Evolutionary conservation across 2,113 vertebrate species (phyloP).

Genomic region (Todiramphus saurophagus): DNA sequence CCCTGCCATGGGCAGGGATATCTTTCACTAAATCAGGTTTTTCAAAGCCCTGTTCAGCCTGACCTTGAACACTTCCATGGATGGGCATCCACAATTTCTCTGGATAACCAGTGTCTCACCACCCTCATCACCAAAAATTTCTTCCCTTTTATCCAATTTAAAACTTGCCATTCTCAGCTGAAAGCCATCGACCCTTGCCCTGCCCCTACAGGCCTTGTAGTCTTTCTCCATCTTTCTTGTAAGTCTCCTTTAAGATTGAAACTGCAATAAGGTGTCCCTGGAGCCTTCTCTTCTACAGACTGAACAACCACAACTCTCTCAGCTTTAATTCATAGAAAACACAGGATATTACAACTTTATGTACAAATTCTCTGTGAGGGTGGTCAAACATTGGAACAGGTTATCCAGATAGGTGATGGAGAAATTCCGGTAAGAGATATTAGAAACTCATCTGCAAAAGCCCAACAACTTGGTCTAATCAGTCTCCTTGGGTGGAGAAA

Average conservation of each 20-base stretch:
- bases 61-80: neutral
- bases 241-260: neutral
- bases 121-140: neutral
- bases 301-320: neutral
- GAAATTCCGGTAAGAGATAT: neutral
- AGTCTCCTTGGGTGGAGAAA: neutral
- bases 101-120: neutral
- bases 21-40: no score
- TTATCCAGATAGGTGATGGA: neutral
- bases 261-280: rapidly evolving
- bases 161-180: neutral
- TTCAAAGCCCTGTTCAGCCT: neutral
- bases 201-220: neutral
- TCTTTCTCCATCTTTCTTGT: neutral
- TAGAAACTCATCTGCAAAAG: neutral
- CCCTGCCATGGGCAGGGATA: no score
- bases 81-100: neutral
- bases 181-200: neutral
- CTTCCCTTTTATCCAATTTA: neutral
- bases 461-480: neutral
- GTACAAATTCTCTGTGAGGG: neutral
- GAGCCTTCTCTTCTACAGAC: neutral
- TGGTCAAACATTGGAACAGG: neutral
- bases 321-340: neutral
- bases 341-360: neutral